A percentile compares a stretch with the other conserved stretches of the same genome.
Conservation (phyloP, 2,888 invertebrate species). For the Oeneis ivallda region DNA sequence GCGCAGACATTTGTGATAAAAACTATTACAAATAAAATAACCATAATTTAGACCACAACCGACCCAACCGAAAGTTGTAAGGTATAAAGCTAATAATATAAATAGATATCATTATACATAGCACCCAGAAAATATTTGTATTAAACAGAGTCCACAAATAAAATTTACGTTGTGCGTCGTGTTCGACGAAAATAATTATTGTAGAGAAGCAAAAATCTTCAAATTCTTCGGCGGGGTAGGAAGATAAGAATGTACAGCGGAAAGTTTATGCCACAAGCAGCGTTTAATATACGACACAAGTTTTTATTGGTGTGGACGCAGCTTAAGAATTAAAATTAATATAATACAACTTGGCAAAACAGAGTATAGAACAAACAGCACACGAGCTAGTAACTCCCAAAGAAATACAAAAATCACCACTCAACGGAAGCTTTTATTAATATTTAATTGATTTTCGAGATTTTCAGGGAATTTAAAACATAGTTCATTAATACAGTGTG, state of each 20-base stretch:
- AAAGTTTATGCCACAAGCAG: neutral
- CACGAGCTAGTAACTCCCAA: too few species aligned
- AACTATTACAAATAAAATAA: neutral
- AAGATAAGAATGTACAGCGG: too few species aligned
- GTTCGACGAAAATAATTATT: neutral
- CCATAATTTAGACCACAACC: conserved; percentile 2
- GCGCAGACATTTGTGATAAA: neutral
- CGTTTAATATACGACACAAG: neutral
- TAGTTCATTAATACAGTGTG: too few species aligned
- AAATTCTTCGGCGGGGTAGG: too few species aligned
- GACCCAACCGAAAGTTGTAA: neutral
- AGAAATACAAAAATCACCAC: too few species aligned
- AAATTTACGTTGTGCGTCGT: neutral
- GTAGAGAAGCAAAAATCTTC: neutral
- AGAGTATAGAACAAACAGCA: too few species aligned
- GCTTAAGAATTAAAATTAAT: neutral
- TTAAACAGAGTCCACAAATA: neutral
- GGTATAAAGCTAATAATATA: conserved; percentile 1
- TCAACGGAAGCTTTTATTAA: too few species aligned
- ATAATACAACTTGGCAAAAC: too few species aligned
- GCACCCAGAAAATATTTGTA: neutral
- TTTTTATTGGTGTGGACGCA: neutral
- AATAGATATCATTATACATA: neutral
- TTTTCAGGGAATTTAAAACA: too few species aligned
- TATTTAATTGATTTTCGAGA: too few species aligned